These are phyloP conservation scores for Ctenicera cuprea DNA, from an alignment of 2,888 invertebrate species.

Conservation along the genomic window DNA sequence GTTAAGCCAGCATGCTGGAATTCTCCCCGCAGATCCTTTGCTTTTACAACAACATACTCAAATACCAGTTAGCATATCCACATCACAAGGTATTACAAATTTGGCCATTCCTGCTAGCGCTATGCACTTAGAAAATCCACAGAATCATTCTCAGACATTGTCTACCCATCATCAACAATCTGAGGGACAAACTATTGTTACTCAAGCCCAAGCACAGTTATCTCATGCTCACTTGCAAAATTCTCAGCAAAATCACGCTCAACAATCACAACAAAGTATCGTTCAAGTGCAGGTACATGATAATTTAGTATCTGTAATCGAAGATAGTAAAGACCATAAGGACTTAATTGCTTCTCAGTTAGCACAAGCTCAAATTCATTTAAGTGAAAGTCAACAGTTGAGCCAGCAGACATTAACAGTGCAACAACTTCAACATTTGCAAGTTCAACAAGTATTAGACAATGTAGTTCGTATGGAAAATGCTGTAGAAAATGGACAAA, in stretches of 20 bases:
- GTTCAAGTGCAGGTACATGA: slow-evolving; percentile 73
- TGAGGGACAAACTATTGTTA: slow-evolving; percentile 57
- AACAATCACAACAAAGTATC: slow-evolving; percentile 69
- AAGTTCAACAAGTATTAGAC: slow-evolving; percentile 77
- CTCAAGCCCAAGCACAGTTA: slow-evolving; percentile 72
- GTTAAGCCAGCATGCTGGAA: slow-evolving; percentile 76
- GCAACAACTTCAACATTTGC: slow-evolving; percentile 71
- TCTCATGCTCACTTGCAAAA: slow-evolving; percentile 61
- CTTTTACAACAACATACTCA: slow-evolving; percentile 70
- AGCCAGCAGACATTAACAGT: slow-evolving; percentile 68
- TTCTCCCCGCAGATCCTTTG: slow-evolving; percentile 69
- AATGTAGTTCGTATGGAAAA: slow-evolving; percentile 70
- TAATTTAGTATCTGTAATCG: slow-evolving; percentile 71
- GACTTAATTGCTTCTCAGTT: slow-evolving; percentile 67
- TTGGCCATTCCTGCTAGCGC: slow-evolving; percentile 68
- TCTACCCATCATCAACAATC: slow-evolving; percentile 54
- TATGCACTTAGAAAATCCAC: slow-evolving; percentile 68
- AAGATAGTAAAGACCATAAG: slow-evolving; percentile 70
- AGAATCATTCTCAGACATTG: slow-evolving; percentile 58
- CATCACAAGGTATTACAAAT: slow-evolving; percentile 69
- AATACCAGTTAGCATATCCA: slow-evolving; percentile 70
- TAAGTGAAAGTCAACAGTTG: slow-evolving; percentile 75
- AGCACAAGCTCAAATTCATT: slow-evolving; percentile 70
- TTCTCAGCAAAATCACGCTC: slow-evolving; percentile 63
- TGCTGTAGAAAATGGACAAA: slow-evolving; percentile 66